These are phyloP conservation scores for Ypsolopha sequella DNA, from an alignment of 2,888 invertebrate genomes.

Conservation along the genomic window DNA sequence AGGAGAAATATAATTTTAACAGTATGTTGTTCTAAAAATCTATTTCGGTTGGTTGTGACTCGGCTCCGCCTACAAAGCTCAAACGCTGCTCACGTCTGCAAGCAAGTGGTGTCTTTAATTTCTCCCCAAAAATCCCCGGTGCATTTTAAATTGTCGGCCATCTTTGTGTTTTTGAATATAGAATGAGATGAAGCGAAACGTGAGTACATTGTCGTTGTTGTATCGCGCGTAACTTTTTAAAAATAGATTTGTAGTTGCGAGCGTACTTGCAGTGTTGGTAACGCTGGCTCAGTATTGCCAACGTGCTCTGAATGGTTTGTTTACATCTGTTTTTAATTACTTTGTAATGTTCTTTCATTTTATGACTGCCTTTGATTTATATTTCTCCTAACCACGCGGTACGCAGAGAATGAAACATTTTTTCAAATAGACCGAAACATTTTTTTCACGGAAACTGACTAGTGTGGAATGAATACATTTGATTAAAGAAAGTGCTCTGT, in stretches of 20 bases:
- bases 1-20: slow-evolving; percentile 53
- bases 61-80: slow-evolving; percentile 42
- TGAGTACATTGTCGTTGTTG: slow-evolving; percentile 32
- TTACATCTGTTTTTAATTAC: slow-evolving; percentile 21
- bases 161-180: background rate
- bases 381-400: too few species aligned
- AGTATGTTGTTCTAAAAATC: slow-evolving; percentile 65
- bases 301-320: slow-evolving; percentile 33
- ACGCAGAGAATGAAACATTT: too few species aligned
- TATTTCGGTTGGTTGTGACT: slow-evolving; percentile 56
- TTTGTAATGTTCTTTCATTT: background rate
- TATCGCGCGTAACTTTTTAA: background rate
- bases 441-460: too few species aligned
- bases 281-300: slow-evolving; percentile 32
- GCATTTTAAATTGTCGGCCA: background rate
- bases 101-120: slow-evolving; percentile 30
- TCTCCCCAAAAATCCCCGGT: background rate
- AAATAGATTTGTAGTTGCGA: slow-evolving; percentile 1
- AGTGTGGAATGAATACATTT: too few species aligned
- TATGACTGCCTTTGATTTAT: background rate
- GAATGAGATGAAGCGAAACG: slow-evolving; percentile 54
- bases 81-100: slow-evolving; percentile 40
- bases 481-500: too few species aligned
- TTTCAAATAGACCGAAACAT: too few species aligned
- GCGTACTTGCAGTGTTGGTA: slow-evolving; percentile 19